Base-by-base conservation (phyloP, 2,797 vertebrate genomes). In the Oryzias dopingdopingensis region DNA sequence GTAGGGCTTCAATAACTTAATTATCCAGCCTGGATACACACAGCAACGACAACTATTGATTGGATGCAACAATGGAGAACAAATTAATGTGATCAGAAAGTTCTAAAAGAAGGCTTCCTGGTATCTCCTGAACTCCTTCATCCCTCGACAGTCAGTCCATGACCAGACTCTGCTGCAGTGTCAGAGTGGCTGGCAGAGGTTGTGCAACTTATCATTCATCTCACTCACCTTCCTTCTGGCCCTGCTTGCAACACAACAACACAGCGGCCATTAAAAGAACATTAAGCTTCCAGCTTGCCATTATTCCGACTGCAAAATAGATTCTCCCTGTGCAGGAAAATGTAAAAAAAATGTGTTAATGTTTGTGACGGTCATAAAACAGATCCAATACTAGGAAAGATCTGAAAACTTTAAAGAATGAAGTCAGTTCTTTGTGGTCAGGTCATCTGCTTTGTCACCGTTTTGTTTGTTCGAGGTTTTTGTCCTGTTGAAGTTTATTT, bases 181-280 rank as follows among this genome's bases (percentile, higher is more conserved):
- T 87, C 86, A 87, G 55, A 73, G 67, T 67, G 65, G 63, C 72
- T 80, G 80, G 67, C 16, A 50, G 76, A 71, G 56, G 48, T 59
- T 56, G 72, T 56, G 56, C 23, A 6, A 49, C 73, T 83, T 82
- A 89, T 91, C 83, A 86, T 86, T 90, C 86, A 86, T 71, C 43
- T 1, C 52, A 58, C 49, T 58, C 60, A 4, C 72, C 64, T 68
- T 37, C 53, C 61, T 52, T 52, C 52, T 26, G 70, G 49, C 55
- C 66, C 55, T 60, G 55, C 52, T 56, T 22, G 45, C 58, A 16
- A 64, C 56, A 76, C 74, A 76, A 80, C 74, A 64, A 76, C 69
- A 76, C 68, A 74, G 59, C 72, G 58, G 62, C 74, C 84, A 90
- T 90, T 91, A 90, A 88, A 88, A 83, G 75, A 72, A 71, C 71